Evolutionary conservation across 2,113 vertebrate genomes (phyloP), one percentile per base, ranked within the genome.

Genomic region (Promerops cafer): DNA sequence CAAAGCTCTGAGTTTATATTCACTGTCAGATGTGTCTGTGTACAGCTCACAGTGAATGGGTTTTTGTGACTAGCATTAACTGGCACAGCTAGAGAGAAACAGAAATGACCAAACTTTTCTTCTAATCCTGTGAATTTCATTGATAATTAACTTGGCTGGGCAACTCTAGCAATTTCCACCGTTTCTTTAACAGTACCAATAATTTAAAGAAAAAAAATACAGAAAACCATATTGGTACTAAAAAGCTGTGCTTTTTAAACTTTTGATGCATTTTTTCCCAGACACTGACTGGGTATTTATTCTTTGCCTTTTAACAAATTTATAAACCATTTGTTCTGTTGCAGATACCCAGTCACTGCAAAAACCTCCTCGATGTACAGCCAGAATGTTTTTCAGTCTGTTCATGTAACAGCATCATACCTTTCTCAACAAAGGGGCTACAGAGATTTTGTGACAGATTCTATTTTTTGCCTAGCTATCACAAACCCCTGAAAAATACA

Each of bases 391-490:
- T 57, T 63, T 12, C 22, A 85, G 60, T 15, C 70, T 47, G 56
- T 27, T 44, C 8, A 7, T 37, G 23, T 71, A 56, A 18, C 59
- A 74, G 35, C 87, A 64, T 90, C 64, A 6, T 65, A 60, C 77
- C 71, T 94, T 97, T 95, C 76, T 94, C 91, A 56, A 35, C 63
- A 87, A 85, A 52, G 47, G 49, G 90, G 77, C 78, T 40, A 64
- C 96, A 97, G 96, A 96, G 93, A 65, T 88, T 81, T 91, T 52
- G 83, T 95, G 97, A 96, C 95, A 97, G 82, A 74, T 92, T 95
- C 92, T 80, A 71, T 92, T 96, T 95, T 88, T 89, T 90, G 88
- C 77, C 69, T 68, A 24, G 74, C 54, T 90, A 87, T 90, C 85
- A 74, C 77, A 94, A 91, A 93, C 33, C 85, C 57, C 96, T 87